Evolutionary conservation across 2,113 vertebrate genomes (phyloP).

Genomic region (Pachypanchax playfairii): DNA sequence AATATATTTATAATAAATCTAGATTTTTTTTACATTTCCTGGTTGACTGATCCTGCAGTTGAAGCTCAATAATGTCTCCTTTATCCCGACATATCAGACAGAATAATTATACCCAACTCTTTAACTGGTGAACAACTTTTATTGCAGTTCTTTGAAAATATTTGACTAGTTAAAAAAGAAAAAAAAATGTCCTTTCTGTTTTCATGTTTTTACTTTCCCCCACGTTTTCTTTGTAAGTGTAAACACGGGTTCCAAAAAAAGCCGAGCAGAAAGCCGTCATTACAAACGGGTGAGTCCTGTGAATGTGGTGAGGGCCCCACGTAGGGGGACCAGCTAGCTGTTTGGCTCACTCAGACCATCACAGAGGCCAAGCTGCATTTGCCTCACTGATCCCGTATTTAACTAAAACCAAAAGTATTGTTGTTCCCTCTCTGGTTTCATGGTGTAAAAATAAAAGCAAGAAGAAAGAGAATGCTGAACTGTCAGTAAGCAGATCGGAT

Average conservation of each 20-base stretch:
- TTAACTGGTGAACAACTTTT: slow-evolving; percentile 16
- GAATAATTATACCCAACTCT: neutral
- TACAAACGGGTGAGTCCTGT: slow-evolving; percentile 38
- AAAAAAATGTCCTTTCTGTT: too few species aligned
- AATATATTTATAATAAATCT: too few species aligned
- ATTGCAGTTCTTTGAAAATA: slow-evolving; percentile 16
- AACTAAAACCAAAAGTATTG: slow-evolving; percentile 75
- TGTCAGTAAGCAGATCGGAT: slow-evolving; percentile 7
- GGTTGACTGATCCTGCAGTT: slow-evolving; percentile 1
- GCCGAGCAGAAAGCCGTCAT: slow-evolving; percentile 55
- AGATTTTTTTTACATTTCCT: too few species aligned
- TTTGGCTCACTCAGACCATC: slow-evolving; percentile 57
- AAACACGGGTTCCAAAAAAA: slow-evolving; percentile 57
- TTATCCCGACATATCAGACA: slow-evolving; percentile 4
- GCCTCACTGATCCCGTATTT: slow-evolving; percentile 66
- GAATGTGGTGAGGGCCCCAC: slow-evolving; percentile 46
- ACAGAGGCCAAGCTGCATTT: slow-evolving; percentile 42
- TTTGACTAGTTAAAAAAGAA: slow-evolving; percentile 5
- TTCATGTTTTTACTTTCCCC: neutral
- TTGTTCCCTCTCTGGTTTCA: slow-evolving; percentile 66
- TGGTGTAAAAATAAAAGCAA: slow-evolving; percentile 36
- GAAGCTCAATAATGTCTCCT: neutral
- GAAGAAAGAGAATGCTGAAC: slow-evolving; percentile 4
- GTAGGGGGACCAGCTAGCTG: slow-evolving; percentile 42
- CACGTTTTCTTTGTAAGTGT: slow-evolving; percentile 39